phyloP scores from a whole-genome alignment of 2,888 invertebrate species.

The Synergus gifuensis region DNA sequence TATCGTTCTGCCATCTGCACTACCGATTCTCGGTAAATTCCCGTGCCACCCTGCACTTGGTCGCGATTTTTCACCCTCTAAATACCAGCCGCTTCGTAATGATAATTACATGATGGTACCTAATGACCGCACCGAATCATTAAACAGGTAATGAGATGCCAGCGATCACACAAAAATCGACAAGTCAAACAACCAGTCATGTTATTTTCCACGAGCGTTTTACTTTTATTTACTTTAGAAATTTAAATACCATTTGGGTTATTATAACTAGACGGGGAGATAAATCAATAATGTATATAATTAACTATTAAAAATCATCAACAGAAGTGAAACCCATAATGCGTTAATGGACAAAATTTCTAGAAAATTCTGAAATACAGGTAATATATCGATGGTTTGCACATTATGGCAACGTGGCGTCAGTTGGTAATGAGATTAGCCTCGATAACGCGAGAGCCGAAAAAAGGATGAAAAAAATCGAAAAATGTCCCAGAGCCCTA shows the following conservation, averaged over 20 bases:
- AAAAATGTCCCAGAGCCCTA: conserved; percentile 73
- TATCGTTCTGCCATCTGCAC: conserved; percentile 66
- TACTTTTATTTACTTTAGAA: too few relatives aligned
- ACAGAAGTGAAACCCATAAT: conserved; percentile 7
- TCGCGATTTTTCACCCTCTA: conserved; percentile 42
- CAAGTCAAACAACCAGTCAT: neutral
- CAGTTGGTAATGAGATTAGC: conserved; percentile 22
- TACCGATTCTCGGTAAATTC: conserved; percentile 65
- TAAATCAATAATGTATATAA: neutral
- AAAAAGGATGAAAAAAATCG: conserved; percentile 50
- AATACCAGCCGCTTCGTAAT: conserved; percentile 34
- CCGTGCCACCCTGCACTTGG: conserved; percentile 46
- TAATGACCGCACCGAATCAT: conserved; percentile 30
- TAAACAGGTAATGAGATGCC: conserved; percentile 25
- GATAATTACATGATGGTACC: conserved; percentile 38
- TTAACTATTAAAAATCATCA: neutral
- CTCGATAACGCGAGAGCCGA: conserved; percentile 43
- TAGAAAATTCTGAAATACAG: conserved; percentile 9
- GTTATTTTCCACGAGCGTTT: neutral
- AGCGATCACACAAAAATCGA: conserved; percentile 23
- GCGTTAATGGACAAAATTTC: conserved; percentile 12
- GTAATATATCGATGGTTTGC: conserved; percentile 15
- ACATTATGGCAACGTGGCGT: conserved; percentile 32
- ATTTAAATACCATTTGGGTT: too few relatives aligned
- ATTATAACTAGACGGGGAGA: neutral